Base-by-base conservation (phyloP, 2,113 vertebrate genomes). In the Tachuris rubrigastra region DNA sequence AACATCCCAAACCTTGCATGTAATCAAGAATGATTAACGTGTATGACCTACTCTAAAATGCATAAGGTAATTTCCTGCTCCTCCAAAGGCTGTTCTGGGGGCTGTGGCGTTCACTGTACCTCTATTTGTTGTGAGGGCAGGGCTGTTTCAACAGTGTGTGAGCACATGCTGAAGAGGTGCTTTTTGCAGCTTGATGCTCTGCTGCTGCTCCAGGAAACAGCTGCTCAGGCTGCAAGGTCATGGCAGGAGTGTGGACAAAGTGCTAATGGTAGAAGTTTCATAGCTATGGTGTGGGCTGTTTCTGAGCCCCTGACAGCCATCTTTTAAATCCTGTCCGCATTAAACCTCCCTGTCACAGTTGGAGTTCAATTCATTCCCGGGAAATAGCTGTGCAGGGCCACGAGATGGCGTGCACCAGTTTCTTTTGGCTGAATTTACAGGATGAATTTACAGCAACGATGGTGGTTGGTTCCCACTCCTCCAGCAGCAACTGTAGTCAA, bases 251-350 rank as follows among this genome's bases (percentile, higher is more conserved):
- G 52, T 8, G 52, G n/a, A 13, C 28, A 35, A 13, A 52, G 37
- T 6, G 1, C 28, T 21, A 7, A 4, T 1, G n/a, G 24, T 9
- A 59, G n/a, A 6, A 0, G 5, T 55, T 21, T 28, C 27, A 2
- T 2, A 5, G 49, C 49, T 39, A 5, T 4, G 22, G 3, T 5
- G 13, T 2, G 12, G 33, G 47, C n/a, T 53, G 16, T 41, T 49
- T 12, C 47, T 33, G 53, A 35, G 71, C 27, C 30, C 52, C 30
- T 15, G 55, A 56, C 78, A 53, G 81, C 77, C 56, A 27, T 41
- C 72, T 85, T 93, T 44, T 25, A 10, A 18, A 20, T 33, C 55
- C 68, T 23, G 42, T 5, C 33, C 60, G 2, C 24, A 3, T 14
- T 23, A 37, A 53, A 28, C 24, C n/a, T 66, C 27, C 14, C 20